These are phyloP conservation scores for Cyprinodon tularosa DNA, from an alignment of 2,113 vertebrate genomes.

Conservation along the genomic window DNA sequence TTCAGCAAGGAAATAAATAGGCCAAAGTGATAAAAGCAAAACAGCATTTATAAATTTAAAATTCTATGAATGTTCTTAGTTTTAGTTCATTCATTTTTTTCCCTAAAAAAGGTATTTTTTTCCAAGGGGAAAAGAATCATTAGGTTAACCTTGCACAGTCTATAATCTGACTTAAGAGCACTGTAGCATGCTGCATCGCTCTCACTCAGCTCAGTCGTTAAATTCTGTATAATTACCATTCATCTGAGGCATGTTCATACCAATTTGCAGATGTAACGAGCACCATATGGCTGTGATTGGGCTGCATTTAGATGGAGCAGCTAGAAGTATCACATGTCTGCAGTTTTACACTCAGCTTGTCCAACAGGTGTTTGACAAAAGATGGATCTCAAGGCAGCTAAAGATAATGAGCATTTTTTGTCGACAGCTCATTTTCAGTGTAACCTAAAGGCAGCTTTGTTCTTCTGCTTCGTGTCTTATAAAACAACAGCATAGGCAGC, in stretches of 20 bases:
- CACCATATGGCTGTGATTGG: slow-evolving; percentile 13
- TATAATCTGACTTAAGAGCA: neutral
- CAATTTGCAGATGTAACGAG: slow-evolving; percentile 20
- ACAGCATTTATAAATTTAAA: neutral
- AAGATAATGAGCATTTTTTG: slow-evolving; percentile 7
- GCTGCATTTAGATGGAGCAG: neutral
- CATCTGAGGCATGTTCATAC: slow-evolving; percentile 10
- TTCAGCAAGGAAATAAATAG: neutral
- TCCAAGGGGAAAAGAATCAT: neutral
- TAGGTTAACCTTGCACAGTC: neutral
- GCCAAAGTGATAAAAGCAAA: neutral
- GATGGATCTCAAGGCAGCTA: slow-evolving; percentile 3
- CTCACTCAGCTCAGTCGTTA: slow-evolving; percentile 12
- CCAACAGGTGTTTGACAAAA: slow-evolving; percentile 23
- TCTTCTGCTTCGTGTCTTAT: neutral
- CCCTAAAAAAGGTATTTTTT: neutral
- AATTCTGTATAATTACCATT: slow-evolving; percentile 11
- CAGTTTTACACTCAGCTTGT: neutral
- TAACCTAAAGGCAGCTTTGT: slow-evolving; percentile 16
- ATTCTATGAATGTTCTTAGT: neutral
- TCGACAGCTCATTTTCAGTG: neutral
- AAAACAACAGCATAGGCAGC: slow-evolving; percentile 13
- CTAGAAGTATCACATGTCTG: slow-evolving; percentile 11
- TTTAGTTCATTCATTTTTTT: neutral
- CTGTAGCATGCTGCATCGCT: neutral